A percentile compares a stretch with the other conserved stretches of the same genome.
These are phyloP conservation scores for Halcyon senegalensis DNA, from an alignment of 2,113 vertebrate species.

Conservation along the genomic window DNA sequence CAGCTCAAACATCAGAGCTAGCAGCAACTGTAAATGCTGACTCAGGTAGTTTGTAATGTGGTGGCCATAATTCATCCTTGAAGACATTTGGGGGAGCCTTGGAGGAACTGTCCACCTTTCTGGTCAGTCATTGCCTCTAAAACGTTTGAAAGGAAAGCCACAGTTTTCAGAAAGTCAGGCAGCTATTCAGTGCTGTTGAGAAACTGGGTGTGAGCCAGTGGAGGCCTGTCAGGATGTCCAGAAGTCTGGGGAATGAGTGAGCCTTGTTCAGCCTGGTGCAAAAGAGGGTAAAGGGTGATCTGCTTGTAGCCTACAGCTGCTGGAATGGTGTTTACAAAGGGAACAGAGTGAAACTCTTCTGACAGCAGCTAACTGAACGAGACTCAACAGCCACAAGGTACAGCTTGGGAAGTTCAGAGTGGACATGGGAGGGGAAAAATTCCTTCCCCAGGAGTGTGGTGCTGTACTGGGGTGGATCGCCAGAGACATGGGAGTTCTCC, in stretches of 20 bases:
- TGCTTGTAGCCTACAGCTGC: neutral
- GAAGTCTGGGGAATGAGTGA: fast-evolving
- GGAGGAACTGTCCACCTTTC: neutral
- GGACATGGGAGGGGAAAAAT: neutral
- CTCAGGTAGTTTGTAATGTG: neutral
- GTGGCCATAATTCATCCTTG: neutral
- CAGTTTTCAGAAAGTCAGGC: neutral
- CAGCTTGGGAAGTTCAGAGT: neutral
- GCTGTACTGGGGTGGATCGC: neutral
- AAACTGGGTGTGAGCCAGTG: neutral
- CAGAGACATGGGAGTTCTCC: neutral
- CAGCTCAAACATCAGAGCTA: neutral
- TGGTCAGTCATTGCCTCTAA: neutral
- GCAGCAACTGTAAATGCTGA: neutral
- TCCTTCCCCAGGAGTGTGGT: neutral
- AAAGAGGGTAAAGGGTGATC: neutral
- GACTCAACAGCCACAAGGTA: neutral
- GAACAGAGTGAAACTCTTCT: neutral
- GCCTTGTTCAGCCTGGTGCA: neutral
- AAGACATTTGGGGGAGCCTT: neutral
- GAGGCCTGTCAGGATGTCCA: neutral
- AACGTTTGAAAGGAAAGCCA: neutral
- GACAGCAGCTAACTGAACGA: neutral
- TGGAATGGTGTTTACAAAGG: neutral
- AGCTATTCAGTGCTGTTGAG: neutral